Base-by-base conservation (phyloP, 2,797 vertebrate species). In the Microhierax caerulescens region DNA sequence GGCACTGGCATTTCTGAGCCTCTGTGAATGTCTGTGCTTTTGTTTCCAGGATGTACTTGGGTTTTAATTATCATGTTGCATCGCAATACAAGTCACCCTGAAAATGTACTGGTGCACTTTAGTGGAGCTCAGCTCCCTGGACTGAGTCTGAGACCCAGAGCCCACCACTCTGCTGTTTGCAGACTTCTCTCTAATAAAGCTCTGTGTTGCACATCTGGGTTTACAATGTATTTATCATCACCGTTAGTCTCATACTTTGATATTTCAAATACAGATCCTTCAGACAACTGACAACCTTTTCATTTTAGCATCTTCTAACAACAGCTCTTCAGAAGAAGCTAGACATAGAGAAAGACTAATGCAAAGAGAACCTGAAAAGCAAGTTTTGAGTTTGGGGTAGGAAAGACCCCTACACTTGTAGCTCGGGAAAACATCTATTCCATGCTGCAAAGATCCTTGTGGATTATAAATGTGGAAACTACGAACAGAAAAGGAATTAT, bases 401-500 rank as follows among this genome's bases (percentile, higher is more conserved):
- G 93, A 97, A 97, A 93, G 92, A 96, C 80, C 92, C 95, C 68
- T 93, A 95, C 95, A 97, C 94, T 97, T 96, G 83, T 4, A 95
- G 65, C 85, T 97, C 95, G 95, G 84, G 96, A 97, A 97, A 97
- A 94, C 93, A 97, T 93, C 90, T 91, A 95, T 93, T 97, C 95
- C 93, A 78, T 80, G 91, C 76, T 94, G 97, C 95, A 97, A 96
- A 97, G 94, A 98, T 97, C 97, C 96, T 97, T 63, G 80, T 95
- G 95, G 98, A 98, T 98, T 98, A 97, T 96, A 96, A 97, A 97
- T 89, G 76, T 91, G 95, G 73, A 97, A 97, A 95, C 53, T 75
- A 95, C 15, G 92, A 98, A 97, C 86, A 97, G 97, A 97, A 98
- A 97, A 97, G 90, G 93, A 98, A 98, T 98, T 98, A 98, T 98